Base-by-base conservation (phyloP, 2,113 vertebrate genomes). In the Nerophis ophidion region DNA sequence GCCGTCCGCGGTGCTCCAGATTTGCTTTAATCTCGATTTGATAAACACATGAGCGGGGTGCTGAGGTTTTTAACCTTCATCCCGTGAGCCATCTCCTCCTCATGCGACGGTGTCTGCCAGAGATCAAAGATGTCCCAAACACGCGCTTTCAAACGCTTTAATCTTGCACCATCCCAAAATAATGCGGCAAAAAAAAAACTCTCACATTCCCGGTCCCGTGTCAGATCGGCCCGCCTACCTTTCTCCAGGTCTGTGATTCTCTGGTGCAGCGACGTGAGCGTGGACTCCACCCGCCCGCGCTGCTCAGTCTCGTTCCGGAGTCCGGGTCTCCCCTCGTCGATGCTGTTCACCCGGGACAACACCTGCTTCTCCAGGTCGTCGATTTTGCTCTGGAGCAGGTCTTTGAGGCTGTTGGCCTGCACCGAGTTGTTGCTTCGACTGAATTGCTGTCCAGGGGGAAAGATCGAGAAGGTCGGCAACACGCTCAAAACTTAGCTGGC, bases 291-390 rank as follows among this genome's bases (percentile, higher is more conserved):
- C 83, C 93, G 93, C 38, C 90, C 91, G 44, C 96, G 88, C 82
- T 97, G 95, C 82, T 95, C 95, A 0, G 93, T 93, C 79, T 98
- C 94, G 64, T 98, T 98, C 63, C 80, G 88, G 46, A 92, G 88
- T 38, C 81, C 91, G n/a, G 88, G 89, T 80, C 94, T 94, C 16
- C 91, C 93, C 61, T 98, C 96, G 75, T 98, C 96, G 76, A 99
- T 85, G 66, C 90, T 93, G 91, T 97, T 97, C 63, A 99, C 95
- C 3, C 95, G 89, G 61, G 95, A 94, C 80, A 98, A 84, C 51
- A 97, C 95, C 83, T 99, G 95, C 87, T 92, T 92, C 90, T 99
- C 96, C 84, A 99, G 77, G 79, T 98, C 95, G 65, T 98, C 94
- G 75, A 98, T 97, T 77, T 95, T 97, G 77, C 81, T 96, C 74